Evolutionary conservation across 2,113 vertebrate species (phyloP), one percentile per base, ranked within the genome.

Genomic region (Tricholaema leucomelas): DNA sequence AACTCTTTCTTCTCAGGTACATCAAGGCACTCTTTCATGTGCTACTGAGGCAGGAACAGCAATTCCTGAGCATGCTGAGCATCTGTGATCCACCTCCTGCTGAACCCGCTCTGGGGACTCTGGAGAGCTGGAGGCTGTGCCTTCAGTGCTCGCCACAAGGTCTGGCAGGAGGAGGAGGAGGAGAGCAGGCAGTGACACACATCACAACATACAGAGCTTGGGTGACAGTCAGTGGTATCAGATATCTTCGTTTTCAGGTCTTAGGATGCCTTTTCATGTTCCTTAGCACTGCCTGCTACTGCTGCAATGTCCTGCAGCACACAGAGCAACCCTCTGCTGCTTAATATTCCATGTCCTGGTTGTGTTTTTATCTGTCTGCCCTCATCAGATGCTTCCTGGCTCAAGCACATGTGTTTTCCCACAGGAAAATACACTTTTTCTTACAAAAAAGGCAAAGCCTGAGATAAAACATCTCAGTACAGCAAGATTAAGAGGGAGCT

Each of bases 381-480:
- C 81, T 87, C 87, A 55, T 76, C 81, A 70, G 52, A 23, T 82
- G 15, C 46, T 70, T 89, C 50, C 81, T 82, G 84, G n/a, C 73
- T 90, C 58, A 48, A 88, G 48, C 35, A 73, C 38, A 44, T 42
- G n/a, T 40, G 52, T 89, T 93, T 88, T 85, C 71, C 50, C 0
- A 0, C 66, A 75, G 71, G 64, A 95, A 94, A 80, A 93, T 33
- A 31, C 30, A 77, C 33, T 79, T 92, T 90, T 87, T 90, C 81
- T 85, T 40, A 63, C 69, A 81, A 76, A 76, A 87, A 87, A 89
- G 66, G 63, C 58, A 35, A 77, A 56, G n/a, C 59, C 66, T 64
- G 35, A 91, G 94, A 95, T 93, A 91, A 91, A 90, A 48, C 64
- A 74, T 74, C 91, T 93, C 73, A 59, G n/a, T 52, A 65, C 55